Evolutionary conservation across 1,140 invertebrate genomes (phyloP).

Genomic region (Drosophila serrata): DNA sequence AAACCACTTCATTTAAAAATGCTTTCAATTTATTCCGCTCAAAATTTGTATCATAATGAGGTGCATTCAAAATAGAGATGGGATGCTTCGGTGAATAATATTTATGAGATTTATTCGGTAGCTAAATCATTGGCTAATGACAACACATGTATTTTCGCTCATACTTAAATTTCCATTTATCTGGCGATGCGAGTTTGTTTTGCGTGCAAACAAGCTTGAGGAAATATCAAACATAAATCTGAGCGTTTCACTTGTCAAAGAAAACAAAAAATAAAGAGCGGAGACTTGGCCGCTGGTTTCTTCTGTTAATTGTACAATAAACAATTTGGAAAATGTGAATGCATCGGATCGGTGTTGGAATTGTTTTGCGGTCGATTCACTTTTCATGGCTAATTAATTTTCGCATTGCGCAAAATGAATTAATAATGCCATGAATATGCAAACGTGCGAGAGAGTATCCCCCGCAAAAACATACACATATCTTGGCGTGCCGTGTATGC

Average conservation of each 20-base stretch:
- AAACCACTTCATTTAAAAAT: conserved; percentile 24
- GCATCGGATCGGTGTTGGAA: conserved; percentile 43
- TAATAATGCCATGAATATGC: conserved; percentile 83
- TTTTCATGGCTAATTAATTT: conserved; percentile 84
- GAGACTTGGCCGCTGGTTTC: conserved; percentile 2
- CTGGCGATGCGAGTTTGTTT: conserved; percentile 5
- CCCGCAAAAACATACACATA: conserved; percentile 48
- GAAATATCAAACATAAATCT: conserved; percentile 55
- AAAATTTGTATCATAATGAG: conserved; percentile 26
- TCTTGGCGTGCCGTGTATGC: conserved; percentile 27
- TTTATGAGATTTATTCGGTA: conserved; percentile 42
- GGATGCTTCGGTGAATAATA: conserved; percentile 22
- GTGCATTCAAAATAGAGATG: conserved; percentile 9
- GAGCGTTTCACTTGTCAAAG: conserved; percentile 28
- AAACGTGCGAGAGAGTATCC: conserved; percentile 52
- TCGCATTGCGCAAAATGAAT: conserved; percentile 83
- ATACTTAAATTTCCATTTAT: conserved; percentile 54
- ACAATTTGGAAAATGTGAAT: conserved; percentile 66
- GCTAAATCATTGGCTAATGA: conserved; percentile 75
- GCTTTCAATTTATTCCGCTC: conserved; percentile 25
- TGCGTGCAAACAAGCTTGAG: conserved; percentile 20
- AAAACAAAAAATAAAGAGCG: no score
- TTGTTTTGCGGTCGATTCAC: conserved; percentile 81
- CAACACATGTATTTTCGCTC: conserved; percentile 60
- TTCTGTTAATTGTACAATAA: conserved; percentile 55